Evolutionary conservation across 2,888 invertebrate genomes (phyloP), one percentile per base, ranked within the genome.

Genomic region (Athalia cordata): DNA sequence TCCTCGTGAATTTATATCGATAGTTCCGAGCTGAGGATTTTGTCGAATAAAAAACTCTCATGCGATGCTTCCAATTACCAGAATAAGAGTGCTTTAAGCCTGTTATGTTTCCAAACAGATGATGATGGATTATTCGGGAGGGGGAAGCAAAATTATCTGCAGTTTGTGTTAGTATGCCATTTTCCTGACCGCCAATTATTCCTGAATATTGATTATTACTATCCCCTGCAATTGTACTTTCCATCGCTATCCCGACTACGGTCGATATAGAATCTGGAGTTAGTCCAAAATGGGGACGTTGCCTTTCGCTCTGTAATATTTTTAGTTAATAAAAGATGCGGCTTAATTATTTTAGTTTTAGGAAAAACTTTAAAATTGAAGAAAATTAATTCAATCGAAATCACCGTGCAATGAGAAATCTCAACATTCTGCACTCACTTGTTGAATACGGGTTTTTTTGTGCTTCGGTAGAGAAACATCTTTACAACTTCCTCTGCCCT

Each of bases 391-490:
- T 13, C 11, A 45, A 11, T 9, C 9, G 65, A 65, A 15, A 13
- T 11, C 45, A 45, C 65, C 29, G 5, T 65, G 65, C n/a, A 70
- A 11, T 61, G 15, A 47, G 15, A n/a, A 72, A 29, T 29, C 29
- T 29, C 29, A 72, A 50, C n/a, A 52, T 3, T 13, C 13, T 68
- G 47, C 77, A 81, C 91, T 91, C 90, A 94, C 95, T 93, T 96
- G 96, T 91, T 96, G 96, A 90, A 96, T 96, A 85, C 96, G 94
- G 83, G 96, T 96, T 92, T 96, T 96, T 87, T 96, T 93, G 91
- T 96, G 96, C 91, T 96, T 96, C 87, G 96, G 96, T 91, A 93
- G 90, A 81, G 93, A 92, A 74, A 93, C 92, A 86, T 94, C 95
- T 87, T 94, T 93, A 80, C 94, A 90, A 87, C 93, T 93, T 80